phyloP scores from a whole-genome alignment of 1,140 invertebrate species.

The Metopolophium dirhodum region DNA sequence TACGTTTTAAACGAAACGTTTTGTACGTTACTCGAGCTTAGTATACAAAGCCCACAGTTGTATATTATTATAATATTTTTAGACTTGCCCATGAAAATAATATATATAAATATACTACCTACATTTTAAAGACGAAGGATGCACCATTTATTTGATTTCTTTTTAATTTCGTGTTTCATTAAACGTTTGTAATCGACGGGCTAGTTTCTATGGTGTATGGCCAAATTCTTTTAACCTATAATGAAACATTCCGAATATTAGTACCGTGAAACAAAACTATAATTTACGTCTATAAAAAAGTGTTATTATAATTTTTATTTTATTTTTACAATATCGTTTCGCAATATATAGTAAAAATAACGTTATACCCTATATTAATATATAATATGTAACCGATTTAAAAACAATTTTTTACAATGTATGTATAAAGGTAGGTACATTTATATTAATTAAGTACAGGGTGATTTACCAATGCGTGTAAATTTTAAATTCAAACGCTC shows the following conservation, averaged over 20 bases:
- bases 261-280: neutral
- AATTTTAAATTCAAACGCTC: too few relatives aligned
- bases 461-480: too few relatives aligned
- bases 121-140: neutral
- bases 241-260: neutral
- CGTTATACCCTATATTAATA: neutral
- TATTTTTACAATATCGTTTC: neutral
- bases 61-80: neutral
- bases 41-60: neutral
- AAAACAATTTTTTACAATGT: neutral
- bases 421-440: neutral
- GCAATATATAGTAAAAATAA: neutral
- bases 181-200: neutral
- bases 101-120: neutral
- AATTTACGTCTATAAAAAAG: neutral
- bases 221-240: neutral
- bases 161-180: constrained; percentile 33
- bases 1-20: neutral
- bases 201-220: neutral
- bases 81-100: neutral
- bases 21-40: neutral
- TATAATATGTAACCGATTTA: neutral
- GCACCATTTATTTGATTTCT: neutral
- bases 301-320: neutral
- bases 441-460: too few relatives aligned